Base-by-base conservation (phyloP, 2,797 vertebrate species). In the Myripristis murdjan region DNA sequence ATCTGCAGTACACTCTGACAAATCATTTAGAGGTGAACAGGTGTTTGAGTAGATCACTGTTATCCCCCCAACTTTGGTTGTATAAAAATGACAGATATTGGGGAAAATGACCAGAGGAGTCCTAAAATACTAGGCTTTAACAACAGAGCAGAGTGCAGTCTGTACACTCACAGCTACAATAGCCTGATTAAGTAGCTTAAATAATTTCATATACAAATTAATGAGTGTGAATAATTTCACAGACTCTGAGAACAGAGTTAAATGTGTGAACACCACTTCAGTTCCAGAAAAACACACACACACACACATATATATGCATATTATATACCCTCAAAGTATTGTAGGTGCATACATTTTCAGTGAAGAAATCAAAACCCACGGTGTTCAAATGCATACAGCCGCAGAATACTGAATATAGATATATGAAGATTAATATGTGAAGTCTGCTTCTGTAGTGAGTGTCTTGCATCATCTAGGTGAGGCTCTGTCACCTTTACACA, bases 11-110 rank as follows among this genome's bases (percentile, higher is more conserved):
- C 33, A 5, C 33, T 7, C n/a, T 3, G 62, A 22, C 53, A 57
- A 31, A 16, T 15, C 23, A 60, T 67, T 60, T n/a, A 47, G 46
- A 44, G 51, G 67, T 73, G 61, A 67, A 69, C n/a, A 43, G 49
- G 54, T 14, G 35, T 37, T 37, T 12, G 35, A 2, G 12, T 10
- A 37, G 10, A 33, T 28, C n/a, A 7, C 28, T 6, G 35, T 37
- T 37, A 12, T 37, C 37, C 35, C 35, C 35, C 35, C 10, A 2
- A 14, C 35, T 37, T 37, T 37, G 35, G 35, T 10, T 37, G 4
- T 12, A 37, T 0, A 46, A 46, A 18, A 20, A 46, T 18, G 44
- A 18, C n/a, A 18, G 10, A 20, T 18, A 46, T 46, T 9, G 8
- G n/a, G n/a, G 44, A 46, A 20, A 20, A 7, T 44, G n/a, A 44